phyloP scores from a whole-genome alignment of 2,113 vertebrate genomes.

The Anhinga rufa region DNA sequence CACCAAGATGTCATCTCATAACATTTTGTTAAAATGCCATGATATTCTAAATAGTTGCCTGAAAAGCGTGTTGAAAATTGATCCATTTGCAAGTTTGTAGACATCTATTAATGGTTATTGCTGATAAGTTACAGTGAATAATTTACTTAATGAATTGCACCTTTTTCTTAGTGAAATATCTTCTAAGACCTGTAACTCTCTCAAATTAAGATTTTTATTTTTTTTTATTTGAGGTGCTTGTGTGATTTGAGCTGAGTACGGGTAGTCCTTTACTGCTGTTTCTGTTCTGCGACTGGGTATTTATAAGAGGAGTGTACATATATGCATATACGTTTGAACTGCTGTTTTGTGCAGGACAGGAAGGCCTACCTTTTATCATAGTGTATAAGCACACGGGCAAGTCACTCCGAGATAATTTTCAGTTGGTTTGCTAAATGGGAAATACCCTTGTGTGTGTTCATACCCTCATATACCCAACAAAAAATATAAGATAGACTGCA shows the following conservation, averaged over 20 bases:
- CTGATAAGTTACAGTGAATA: background rate
- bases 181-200: background rate
- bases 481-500: background rate
- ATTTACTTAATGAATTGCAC: background rate
- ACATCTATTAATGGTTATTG: background rate
- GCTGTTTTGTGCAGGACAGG: background rate
- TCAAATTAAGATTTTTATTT: background rate
- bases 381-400: background rate
- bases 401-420: background rate
- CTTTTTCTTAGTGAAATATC: background rate
- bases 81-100: background rate
- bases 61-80: background rate
- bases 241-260: background rate
- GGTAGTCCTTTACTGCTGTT: background rate
- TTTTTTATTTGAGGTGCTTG: background rate
- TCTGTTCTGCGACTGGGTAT: background rate
- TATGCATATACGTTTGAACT: too few species aligned
- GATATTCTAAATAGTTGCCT: background rate
- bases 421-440: background rate
- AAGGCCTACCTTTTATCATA: background rate
- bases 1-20: background rate
- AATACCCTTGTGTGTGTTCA: background rate
- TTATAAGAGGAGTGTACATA: background rate
- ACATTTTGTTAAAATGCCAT: background rate
- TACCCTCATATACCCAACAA: background rate